Evolutionary conservation across 2,113 vertebrate genomes (phyloP).

Genomic region (Neofelis nebulosa): DNA sequence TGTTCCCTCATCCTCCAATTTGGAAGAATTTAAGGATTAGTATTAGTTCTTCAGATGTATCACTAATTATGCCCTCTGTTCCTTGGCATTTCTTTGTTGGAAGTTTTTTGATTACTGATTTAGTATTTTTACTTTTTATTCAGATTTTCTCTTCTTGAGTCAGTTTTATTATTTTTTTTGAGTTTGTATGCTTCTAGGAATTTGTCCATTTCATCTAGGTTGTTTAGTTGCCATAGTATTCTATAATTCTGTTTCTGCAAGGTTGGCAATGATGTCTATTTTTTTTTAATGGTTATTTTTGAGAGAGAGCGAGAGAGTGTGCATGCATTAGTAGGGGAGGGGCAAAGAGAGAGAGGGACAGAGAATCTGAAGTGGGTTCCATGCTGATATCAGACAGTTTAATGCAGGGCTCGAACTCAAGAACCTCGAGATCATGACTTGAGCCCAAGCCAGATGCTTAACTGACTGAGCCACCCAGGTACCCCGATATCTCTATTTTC

Average conservation of each 20-base stretch:
- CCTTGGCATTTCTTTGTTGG: background rate
- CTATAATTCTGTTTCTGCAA: background rate
- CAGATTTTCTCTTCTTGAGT: background rate
- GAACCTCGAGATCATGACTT: no score
- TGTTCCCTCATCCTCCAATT: background rate
- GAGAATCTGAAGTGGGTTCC: no score
- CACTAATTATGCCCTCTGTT: background rate
- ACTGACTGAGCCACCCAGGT: no score
- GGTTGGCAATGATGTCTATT: background rate
- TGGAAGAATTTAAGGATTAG: background rate
- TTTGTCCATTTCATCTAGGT: background rate
- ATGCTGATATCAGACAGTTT: no score
- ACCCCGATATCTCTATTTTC: background rate
- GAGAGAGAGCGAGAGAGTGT: no score
- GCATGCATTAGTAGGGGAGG: no score
- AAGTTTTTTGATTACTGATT: background rate
- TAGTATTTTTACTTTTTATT: background rate
- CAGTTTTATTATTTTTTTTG: background rate
- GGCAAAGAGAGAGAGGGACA: no score
- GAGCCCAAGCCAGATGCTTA: no score
- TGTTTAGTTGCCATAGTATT: background rate
- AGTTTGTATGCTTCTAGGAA: background rate
- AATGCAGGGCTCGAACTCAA: no score
- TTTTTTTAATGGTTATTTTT: background rate
- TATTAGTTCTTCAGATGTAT: background rate